A percentile compares a stretch with the other conserved stretches of the same genome.
These are phyloP conservation scores for Elachura formosa DNA, from an alignment of 2,113 vertebrate genomes.

Conservation along the genomic window DNA sequence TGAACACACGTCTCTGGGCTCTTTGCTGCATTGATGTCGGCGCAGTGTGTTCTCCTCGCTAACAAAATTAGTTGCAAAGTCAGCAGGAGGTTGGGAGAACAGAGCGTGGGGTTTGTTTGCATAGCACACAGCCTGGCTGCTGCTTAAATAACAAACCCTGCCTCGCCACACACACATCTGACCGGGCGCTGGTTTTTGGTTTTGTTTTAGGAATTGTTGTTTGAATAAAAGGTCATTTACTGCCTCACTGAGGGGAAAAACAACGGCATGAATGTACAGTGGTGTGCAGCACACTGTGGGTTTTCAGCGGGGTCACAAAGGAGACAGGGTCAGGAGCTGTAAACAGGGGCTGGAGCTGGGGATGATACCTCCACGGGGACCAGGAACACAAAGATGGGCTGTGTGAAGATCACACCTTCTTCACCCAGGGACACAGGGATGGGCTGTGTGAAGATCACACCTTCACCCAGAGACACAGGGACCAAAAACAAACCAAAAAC, in stretches of 20 bases:
- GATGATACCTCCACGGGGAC: fast-evolving
- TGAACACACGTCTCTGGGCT: conserved; percentile 16
- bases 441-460: not conserved
- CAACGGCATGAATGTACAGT: not conserved
- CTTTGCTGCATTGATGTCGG: conserved; percentile 30
- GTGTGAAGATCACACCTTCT: too few relatives aligned
- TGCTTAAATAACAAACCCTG: conserved; percentile 24
- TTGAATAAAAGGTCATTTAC: conserved; percentile 38
- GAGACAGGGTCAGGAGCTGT: not conserved
- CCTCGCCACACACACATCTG: not conserved
- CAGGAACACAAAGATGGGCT: fast-evolving
- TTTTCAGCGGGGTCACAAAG: not conserved
- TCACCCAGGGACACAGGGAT: not conserved
- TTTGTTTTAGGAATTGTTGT: conserved; percentile 2
- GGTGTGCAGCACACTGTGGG: not conserved
- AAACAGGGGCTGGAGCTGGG: not conserved
- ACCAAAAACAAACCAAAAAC: too few relatives aligned
- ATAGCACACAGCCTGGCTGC: conserved; percentile 17
- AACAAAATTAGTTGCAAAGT: conserved; percentile 44
- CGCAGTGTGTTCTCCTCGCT: not conserved
- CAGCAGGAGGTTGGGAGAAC: conserved; percentile 54
- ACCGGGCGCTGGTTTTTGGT: not conserved
- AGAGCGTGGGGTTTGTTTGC: conserved; percentile 21
- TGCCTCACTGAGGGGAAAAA: not conserved
- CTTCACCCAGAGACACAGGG: not conserved